Evolutionary conservation across 2,113 vertebrate species (phyloP).

Genomic region (Tetrax tetrax): DNA sequence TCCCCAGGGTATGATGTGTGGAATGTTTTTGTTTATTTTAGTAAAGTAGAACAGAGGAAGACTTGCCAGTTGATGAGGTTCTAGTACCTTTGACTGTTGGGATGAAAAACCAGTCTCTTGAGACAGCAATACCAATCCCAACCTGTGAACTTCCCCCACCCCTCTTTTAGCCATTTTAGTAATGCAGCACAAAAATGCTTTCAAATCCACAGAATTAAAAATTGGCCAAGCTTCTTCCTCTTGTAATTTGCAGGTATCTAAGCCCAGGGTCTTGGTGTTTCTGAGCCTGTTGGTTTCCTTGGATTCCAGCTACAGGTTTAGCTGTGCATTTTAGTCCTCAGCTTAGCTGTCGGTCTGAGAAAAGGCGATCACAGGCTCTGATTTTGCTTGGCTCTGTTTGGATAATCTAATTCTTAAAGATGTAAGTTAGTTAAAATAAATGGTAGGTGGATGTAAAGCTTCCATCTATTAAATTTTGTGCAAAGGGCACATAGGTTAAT

Average conservation of each 20-base stretch:
- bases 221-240: neutral
- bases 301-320: neutral
- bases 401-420: neutral
- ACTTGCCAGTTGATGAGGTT: neutral
- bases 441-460: rapidly evolving
- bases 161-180: neutral
- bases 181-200: neutral
- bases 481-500: neutral
- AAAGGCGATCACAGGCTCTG: neutral
- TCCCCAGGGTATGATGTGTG: neutral
- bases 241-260: neutral
- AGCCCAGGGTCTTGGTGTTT: neutral
- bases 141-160: rapidly evolving
- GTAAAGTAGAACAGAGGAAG: neutral
- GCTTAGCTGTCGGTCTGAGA: neutral
- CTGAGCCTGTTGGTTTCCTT: neutral
- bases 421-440: neutral
- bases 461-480: neutral
- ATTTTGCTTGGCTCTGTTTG: neutral
- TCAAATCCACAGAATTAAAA: neutral
- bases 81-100: neutral
- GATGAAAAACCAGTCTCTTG: neutral
- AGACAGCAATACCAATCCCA: neutral
- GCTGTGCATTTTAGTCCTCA: neutral
- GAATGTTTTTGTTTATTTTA: neutral